Base-by-base conservation (phyloP, 2,888 invertebrate genomes). In the Hemithea aestivaria region DNA sequence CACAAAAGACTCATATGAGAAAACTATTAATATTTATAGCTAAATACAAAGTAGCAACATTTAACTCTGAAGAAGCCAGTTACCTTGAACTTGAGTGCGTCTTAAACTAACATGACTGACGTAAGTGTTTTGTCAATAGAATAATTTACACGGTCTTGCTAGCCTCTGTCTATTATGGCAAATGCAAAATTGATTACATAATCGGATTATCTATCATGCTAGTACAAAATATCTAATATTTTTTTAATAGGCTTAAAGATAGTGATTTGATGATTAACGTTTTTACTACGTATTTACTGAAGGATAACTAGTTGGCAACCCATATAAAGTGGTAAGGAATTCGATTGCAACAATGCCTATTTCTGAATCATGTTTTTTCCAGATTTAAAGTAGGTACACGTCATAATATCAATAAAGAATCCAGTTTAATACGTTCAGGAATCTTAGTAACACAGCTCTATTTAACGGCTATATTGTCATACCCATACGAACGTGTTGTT, bases 71-170 rank as follows among this genome's bases (percentile, higher is more conserved):
- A 48, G 40, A 43, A 53, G 46, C 34, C 20, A 25, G 46, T 62
- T 62, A 47, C 83, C 84, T 85, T 85, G 82, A 85, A 84, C 84
- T 83, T 83, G 65, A 66, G 57, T 61, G 54, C 59, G 62, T 59
- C 68, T 70, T 56, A 51, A 57, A 62, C 51, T 43, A 58, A 68
- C 64, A 51, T 16, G 46, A 61, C 57, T 82, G 79, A 85, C 83
- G 81, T 73, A 83, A 82, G 74, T 73, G 63, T 51, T 67, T 61
- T 66, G 74, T 73, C 72, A 80, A 77, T 71, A 82, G 56, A 70
- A 54, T 66, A 70, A 78, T 81, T 78, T 64, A 71, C 77, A 79
- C 73, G 53, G 40, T 50, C 48, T 50, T 55, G 51, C 49, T 51
- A 66, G 61, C 75, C 73, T 65, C 62, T 69, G 16, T 16, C 5